Evolutionary conservation across 1,140 invertebrate species (phyloP), one percentile per base, ranked within the genome.

Genomic region (Cotesia typhae): DNA sequence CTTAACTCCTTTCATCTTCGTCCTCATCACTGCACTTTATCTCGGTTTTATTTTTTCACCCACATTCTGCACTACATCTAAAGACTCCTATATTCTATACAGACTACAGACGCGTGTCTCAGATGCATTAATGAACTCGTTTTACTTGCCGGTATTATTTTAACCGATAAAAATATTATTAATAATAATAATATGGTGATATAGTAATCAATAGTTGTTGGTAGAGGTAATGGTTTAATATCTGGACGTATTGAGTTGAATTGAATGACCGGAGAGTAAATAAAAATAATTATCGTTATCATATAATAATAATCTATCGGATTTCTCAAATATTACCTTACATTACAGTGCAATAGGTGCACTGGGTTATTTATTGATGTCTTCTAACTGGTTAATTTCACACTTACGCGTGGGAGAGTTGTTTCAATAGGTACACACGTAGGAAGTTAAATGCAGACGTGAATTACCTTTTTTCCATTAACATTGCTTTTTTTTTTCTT

Each of bases 371-470:
- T 75, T 75, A 75, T 75, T 69, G 71, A 66, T 72, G 70, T 72
- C 70, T 75, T 65, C 71, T 59, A 75, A 75, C 74, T 75, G 67
- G 74, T 75, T 75, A 75, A 75, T 75, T 75, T 75, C 66, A 47
- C 60, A 67, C 67, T 75, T 67, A 61, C 28, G 66, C 75, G 75
- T 72, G 75, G 73, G 75, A 72, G 75, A 76, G 70, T 72, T 41
- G 72, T 70, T 70, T 71, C 60, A 63, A 47, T 47, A 47, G 41
- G 10, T 64, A 28, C n/a, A 55, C 35, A 72, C 75, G 75, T 76
- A 74, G 75, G 75, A n/a, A 70, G 70, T 53, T 64, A 76, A 70
- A 74, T 63, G 35, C 38, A 47, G 41, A 47, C 41, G 41, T 47
- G 41, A 47, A 47, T 47, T 47, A 47, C 41, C 41, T 47, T 47